phyloP scores from a whole-genome alignment of 2,113 vertebrate genomes.

The Archilochus colubris region DNA sequence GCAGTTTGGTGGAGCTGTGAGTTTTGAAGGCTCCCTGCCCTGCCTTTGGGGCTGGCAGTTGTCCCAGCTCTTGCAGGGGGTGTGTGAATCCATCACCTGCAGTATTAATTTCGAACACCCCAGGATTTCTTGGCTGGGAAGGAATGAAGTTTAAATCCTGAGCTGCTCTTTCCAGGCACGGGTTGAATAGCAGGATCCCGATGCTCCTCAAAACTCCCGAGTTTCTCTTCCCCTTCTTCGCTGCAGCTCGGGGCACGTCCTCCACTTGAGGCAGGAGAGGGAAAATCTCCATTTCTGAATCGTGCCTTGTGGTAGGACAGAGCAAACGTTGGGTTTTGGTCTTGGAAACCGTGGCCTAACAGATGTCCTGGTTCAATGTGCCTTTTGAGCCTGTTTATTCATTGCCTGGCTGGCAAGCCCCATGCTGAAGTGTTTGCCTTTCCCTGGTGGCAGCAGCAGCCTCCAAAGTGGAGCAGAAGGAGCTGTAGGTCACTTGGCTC shows the following conservation, averaged over 20 bases:
- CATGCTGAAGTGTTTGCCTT: slow-evolving; percentile 28
- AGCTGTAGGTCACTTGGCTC: slow-evolving; percentile 49
- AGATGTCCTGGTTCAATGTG: slow-evolving; percentile 35
- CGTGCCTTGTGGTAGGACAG: background rate
- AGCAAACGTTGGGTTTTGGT: background rate
- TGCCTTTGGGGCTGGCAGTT: background rate
- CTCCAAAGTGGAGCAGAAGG: slow-evolving; percentile 36
- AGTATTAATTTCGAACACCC: background rate
- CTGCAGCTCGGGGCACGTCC: accelerated
- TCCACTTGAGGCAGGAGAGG: background rate
- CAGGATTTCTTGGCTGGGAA: background rate
- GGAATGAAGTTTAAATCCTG: background rate
- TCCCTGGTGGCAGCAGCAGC: slow-evolving; percentile 28
- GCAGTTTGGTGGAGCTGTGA: background rate
- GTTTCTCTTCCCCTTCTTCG: background rate
- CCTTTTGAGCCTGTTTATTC: slow-evolving; percentile 43
- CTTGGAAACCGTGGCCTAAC: slow-evolving; percentile 9
- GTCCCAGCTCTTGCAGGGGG: background rate
- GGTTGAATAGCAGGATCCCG: background rate
- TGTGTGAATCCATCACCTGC: background rate
- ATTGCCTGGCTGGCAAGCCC: background rate
- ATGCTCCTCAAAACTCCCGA: accelerated
- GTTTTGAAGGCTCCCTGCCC: background rate
- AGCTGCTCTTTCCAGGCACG: background rate
- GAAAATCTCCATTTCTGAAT: background rate